A percentile compares a stretch with the other conserved stretches of the same genome.
These are phyloP conservation scores for Metallyticus violacea DNA, from an alignment of 2,888 invertebrate genomes.

Conservation along the genomic window DNA sequence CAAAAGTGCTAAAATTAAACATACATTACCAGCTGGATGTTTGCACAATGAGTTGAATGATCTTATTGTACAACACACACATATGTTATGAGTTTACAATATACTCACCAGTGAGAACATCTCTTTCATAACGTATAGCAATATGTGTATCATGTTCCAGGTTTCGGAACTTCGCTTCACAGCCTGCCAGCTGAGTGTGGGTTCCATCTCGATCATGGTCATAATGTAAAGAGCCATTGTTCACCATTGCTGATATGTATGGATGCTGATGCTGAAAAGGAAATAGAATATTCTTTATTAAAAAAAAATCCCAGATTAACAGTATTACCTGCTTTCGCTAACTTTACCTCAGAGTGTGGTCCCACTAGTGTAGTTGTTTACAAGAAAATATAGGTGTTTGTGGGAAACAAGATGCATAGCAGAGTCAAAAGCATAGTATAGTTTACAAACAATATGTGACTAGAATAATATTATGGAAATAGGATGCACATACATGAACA, in stretches of 20 bases:
- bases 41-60: not conserved
- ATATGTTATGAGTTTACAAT: not conserved
- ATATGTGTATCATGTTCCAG: slow-evolving; percentile 85
- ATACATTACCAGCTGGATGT: not conserved
- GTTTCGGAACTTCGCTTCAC: slow-evolving; percentile 94
- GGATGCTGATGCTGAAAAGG: slow-evolving; percentile 89
- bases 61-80: not conserved
- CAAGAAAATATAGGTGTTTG: too few species aligned
- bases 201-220: slow-evolving; percentile 99
- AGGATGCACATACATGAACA: too few species aligned
- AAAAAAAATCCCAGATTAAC: not conserved
- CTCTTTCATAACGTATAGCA: slow-evolving; percentile 87
- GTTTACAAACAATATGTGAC: too few species aligned
- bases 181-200: slow-evolving; percentile 94
- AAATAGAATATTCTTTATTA: not conserved
- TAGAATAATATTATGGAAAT: too few species aligned
- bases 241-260: slow-evolving; percentile 96
- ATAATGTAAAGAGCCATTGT: slow-evolving; percentile 91
- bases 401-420: too few species aligned
- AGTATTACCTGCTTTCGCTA: not conserved
- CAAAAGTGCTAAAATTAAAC: not conserved
- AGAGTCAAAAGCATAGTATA: too few species aligned
- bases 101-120: slow-evolving; percentile 73
- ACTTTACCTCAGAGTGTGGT: not conserved
- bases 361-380: too few species aligned